Evolutionary conservation across 2,113 vertebrate genomes (phyloP), one percentile per base, ranked within the genome.

Genomic region (Coturnix japonica): DNA sequence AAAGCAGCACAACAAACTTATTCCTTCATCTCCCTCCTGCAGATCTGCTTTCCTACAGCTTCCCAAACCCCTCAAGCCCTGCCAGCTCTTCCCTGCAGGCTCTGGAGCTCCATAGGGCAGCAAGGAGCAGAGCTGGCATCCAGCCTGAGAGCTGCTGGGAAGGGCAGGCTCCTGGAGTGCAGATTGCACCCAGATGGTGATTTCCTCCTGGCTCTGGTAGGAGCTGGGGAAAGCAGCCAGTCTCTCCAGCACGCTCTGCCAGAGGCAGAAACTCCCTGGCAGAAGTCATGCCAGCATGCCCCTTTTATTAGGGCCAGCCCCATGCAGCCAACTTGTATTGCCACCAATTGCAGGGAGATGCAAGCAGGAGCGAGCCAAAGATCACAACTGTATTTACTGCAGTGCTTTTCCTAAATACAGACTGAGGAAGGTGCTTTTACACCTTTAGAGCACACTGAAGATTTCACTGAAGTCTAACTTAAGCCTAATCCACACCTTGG

Each of bases 171-270:
- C 59, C 63, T 65, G 30, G 2, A 57, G 60, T 46, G 66, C 87
- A 91, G 81, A 84, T 89, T 81, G 81, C 78, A 87, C 90, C 81
- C 90, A 96, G 93, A 87, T 91, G 74, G 87, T 70, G 87, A 71
- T 94, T 95, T 95, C 87, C 91, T 95, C 74, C 90, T 89, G 81
- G 91, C 84, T 18, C 28, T n/a, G 12, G 73, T 15, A 91, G 70
- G 70, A 78, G 37, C 5, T 66, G 37, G 57, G 76, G 87, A 92
- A 94, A 59, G 53, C 95, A 91, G 78, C 67, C 93, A 91, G 78
- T 5, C 37, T 53, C 90, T 89, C 66, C 81, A 78, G 53, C 4
- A 1, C 7, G 31, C 31, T 74, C 43, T 78, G 93, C 87, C 90
- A 91, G 61, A 54, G 73, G 70, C 81, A 94, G 60, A 89, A 91